Evolutionary conservation across 2,797 vertebrate species (phyloP).

Genomic region (Tragopan temminckii): DNA sequence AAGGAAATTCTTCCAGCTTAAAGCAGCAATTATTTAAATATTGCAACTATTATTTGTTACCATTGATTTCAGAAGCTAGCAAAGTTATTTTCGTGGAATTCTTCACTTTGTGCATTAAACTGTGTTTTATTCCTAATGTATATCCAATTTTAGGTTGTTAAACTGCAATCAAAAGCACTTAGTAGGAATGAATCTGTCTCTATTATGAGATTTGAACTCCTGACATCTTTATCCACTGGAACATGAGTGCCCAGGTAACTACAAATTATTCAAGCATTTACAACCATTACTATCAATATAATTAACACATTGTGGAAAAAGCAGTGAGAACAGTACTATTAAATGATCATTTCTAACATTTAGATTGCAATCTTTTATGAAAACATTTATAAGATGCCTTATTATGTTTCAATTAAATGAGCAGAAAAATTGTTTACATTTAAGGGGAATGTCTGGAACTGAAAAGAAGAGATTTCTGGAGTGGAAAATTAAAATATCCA

Average conservation of each 20-base stretch:
- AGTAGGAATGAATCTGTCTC: neutral
- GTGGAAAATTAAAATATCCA: neutral
- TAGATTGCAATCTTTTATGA: neutral
- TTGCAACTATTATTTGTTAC: neutral
- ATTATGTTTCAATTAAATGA: slow-evolving; percentile 24
- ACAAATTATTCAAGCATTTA: slow-evolving; percentile 62
- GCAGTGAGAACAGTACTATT: neutral
- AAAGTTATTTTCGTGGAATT: slow-evolving; percentile 14
- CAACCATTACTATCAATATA: slow-evolving; percentile 6
- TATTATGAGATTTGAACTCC: slow-evolving; percentile 40
- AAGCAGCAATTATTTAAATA: neutral
- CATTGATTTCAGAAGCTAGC: neutral
- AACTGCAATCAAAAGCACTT: slow-evolving; percentile 49
- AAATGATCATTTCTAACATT: neutral
- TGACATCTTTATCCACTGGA: slow-evolving; percentile 35
- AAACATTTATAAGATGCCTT: neutral
- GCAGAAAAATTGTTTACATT: neutral
- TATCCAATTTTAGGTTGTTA: slow-evolving; percentile 35
- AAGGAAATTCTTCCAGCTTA: neutral
- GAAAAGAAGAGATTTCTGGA: neutral
- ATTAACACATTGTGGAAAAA: neutral
- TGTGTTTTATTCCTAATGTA: slow-evolving; percentile 20
- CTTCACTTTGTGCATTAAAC: neutral
- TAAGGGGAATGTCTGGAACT: neutral
- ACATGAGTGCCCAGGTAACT: slow-evolving; percentile 57